Conservation (phyloP, 2,113 vertebrate species). For the Gallinago jamesoni region DNA sequence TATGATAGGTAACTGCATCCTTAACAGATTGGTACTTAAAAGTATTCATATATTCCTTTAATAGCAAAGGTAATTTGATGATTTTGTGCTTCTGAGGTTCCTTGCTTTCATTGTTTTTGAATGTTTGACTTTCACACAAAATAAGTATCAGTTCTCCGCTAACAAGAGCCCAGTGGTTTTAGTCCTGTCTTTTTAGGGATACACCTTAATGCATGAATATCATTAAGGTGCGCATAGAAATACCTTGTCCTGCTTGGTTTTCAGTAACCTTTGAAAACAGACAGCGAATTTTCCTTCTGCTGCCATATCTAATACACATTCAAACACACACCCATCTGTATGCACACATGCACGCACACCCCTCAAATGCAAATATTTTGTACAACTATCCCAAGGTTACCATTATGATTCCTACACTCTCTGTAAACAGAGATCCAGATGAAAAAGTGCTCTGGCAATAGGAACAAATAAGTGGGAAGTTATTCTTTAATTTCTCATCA, state of each 20-base stretch:
- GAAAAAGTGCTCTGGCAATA: neutral
- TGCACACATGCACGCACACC: accelerated
- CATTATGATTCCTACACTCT: neutral
- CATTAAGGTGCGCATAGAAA: neutral
- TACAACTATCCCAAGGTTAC: neutral
- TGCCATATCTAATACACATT: neutral
- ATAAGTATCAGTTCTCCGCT: neutral
- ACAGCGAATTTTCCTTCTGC: neutral
- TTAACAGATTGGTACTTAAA: neutral
- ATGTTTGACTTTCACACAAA: neutral
- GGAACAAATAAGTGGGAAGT: neutral
- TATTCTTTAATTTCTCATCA: neutral
- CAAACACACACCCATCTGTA: neutral
- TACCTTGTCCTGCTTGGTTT: neutral
- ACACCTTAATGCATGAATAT: neutral
- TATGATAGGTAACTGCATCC: neutral
- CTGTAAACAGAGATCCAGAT: neutral
- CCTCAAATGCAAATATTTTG: neutral
- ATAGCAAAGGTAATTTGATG: neutral
- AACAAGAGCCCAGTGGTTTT: neutral
- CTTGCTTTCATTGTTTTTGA: neutral
- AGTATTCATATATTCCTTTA: neutral
- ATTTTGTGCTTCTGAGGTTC: neutral
- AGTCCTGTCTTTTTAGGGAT: neutral
- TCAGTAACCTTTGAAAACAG: neutral